These are phyloP conservation scores for Leptodactylus fallax DNA, from an alignment of 2,797 vertebrate species.

Conservation along the genomic window DNA sequence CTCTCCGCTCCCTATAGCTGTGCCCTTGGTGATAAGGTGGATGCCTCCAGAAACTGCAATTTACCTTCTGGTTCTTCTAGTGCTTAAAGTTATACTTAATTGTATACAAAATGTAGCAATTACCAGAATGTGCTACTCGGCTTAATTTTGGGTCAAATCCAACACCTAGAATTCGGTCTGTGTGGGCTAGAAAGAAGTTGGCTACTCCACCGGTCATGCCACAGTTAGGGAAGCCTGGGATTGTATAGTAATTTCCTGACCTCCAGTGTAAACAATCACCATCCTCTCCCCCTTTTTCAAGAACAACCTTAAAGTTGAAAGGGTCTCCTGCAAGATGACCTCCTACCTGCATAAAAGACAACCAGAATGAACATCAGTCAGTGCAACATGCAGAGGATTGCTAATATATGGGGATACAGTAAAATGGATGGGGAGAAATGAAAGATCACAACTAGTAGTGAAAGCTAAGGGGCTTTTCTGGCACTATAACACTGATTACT, in stretches of 20 bases:
- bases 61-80: background rate
- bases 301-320: constrained; percentile 73
- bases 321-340: constrained; percentile 70
- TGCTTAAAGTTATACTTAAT: background rate
- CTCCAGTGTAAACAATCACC: constrained; percentile 74
- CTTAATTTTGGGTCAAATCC: constrained; percentile 78
- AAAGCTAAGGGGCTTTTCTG: no score
- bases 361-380: background rate
- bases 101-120: background rate
- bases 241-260: constrained; percentile 51
- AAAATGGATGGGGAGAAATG: no score
- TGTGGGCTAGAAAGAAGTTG: constrained; percentile 81
- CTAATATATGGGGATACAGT: no score
- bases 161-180: constrained; percentile 70
- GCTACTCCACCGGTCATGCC: constrained; percentile 70
- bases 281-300: constrained; percentile 72
- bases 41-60: no score
- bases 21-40: no score
- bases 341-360: constrained; percentile 71
- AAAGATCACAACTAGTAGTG: no score
- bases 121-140: constrained; percentile 78
- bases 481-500: no score
- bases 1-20: no score
- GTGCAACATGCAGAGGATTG: background rate
- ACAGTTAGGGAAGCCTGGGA: constrained; percentile 75